These are phyloP conservation scores for Propithecus perrieri DNA, from an alignment of 2,797 vertebrate genomes.

Conservation along the genomic window DNA sequence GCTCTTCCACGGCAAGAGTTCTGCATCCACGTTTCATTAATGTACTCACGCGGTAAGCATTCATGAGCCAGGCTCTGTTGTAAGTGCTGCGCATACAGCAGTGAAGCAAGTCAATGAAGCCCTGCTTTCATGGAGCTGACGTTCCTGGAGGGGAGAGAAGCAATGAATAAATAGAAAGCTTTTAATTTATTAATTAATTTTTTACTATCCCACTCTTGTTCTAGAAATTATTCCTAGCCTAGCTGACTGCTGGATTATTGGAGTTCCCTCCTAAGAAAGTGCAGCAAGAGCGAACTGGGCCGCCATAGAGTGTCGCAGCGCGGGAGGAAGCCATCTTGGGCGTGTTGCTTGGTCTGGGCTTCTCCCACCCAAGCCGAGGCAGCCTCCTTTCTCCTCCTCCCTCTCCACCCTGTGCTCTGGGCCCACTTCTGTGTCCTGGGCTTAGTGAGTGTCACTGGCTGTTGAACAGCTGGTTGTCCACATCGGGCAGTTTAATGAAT, in stretches of 20 bases:
- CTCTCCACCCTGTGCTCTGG: background rate
- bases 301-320: background rate
- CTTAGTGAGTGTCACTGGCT: background rate
- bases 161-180: background rate
- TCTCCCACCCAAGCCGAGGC: background rate
- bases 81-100: background rate
- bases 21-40: background rate
- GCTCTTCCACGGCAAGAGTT: background rate
- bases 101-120: background rate
- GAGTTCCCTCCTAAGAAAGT: background rate
- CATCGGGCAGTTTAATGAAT: background rate
- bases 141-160: background rate
- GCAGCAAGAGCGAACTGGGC: background rate
- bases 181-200: background rate
- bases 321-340: background rate
- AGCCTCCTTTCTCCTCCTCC: background rate
- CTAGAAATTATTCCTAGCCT: background rate
- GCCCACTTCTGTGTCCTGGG: background rate
- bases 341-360: background rate
- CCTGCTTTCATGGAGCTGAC: background rate
- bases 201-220: background rate
- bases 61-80: background rate
- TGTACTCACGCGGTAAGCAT: background rate
- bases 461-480: background rate
- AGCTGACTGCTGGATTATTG: background rate